Percentiles rank a stretch among this genome's conserved stretches.
Evolutionary conservation across 2,797 vertebrate species (phyloP).

Genomic region (Tympanoctomys barrerae): DNA sequence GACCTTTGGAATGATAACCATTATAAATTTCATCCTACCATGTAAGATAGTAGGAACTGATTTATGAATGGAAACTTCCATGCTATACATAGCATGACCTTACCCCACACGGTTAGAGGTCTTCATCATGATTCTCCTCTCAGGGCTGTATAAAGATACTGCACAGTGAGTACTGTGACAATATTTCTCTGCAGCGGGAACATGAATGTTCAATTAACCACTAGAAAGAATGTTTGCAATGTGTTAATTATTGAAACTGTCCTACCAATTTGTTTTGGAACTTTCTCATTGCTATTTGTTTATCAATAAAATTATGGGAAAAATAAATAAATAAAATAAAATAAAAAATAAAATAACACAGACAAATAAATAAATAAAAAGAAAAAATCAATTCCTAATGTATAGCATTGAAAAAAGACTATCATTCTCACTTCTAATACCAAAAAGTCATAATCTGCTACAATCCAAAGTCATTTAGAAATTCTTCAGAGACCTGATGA

Average conservation of each 20-base stretch:
- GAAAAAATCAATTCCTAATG: neutral
- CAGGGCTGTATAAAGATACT: neutral
- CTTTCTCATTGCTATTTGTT: too few species aligned
- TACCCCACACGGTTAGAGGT: neutral
- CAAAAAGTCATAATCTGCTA: neutral
- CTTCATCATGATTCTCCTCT: neutral
- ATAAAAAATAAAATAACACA: too few species aligned
- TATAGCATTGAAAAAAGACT: neutral
- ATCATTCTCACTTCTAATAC: neutral
- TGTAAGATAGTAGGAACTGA: neutral
- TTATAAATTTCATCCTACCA: neutral
- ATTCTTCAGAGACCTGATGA: conserved; percentile 11
- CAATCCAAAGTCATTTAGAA: conserved; percentile 36
- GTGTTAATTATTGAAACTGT: too few species aligned
- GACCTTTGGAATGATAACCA: conserved; percentile 23
- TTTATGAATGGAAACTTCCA: neutral
- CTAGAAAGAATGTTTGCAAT: too few species aligned
- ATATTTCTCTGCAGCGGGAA: neutral
- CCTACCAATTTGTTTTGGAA: too few species aligned
- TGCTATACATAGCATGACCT: neutral
- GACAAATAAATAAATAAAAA: too few species aligned
- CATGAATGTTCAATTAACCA: neutral
- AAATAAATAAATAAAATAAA: too few species aligned
- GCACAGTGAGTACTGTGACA: conserved; percentile 19
- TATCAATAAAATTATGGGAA: too few species aligned